Base-by-base conservation (phyloP, 2,113 vertebrate species). In the Synchiropus splendidus region DNA sequence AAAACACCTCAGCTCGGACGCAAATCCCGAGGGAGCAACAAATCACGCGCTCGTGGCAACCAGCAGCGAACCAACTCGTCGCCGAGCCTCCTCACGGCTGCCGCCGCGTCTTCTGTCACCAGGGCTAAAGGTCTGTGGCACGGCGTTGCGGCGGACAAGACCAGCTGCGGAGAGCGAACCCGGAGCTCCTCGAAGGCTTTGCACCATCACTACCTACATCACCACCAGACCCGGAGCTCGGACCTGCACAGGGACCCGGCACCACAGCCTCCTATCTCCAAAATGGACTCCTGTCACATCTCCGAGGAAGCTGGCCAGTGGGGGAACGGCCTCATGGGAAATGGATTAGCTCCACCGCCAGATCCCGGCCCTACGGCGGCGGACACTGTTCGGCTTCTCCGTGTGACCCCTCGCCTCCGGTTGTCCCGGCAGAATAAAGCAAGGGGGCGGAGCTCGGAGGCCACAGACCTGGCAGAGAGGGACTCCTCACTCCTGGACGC, bases 1-100 rank as follows among this genome's bases (percentile, higher is more conserved):
- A 89, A 89, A 47, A 91, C 91, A 0, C 87, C 87, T 0, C 89
- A 93, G 72, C 75, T 89, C 35, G 64, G 89, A 12, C 86, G 92
- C 65, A 94, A 88, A 70, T 67, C 80, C 9, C 84, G 84, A 15
- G 74, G 85, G 4, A 74, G 78, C 75, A 82, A 70, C 77, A 91
- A 83, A 65, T 58, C 68, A 16, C 87, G 88, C 43, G 70, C 77
- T 47, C 85, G 88, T 30, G 77, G 76, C 54, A 88, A 85, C 70
- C 35, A 55, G 10, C 47, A 42, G 5, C 9, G 50, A 14, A 34
- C 54, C 9, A 5, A 40, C 5, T 48, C 38, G n/a, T 43, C 70
- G 12, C 52, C 41, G 11, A 43, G 30, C 0, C 58, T 51, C 6
- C 41, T 61, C 12, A 43, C 61, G 4, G 52, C 52, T 4, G 39